Conservation (phyloP, 2,888 invertebrate genomes). For the Steinernema scapterisci region DNA sequence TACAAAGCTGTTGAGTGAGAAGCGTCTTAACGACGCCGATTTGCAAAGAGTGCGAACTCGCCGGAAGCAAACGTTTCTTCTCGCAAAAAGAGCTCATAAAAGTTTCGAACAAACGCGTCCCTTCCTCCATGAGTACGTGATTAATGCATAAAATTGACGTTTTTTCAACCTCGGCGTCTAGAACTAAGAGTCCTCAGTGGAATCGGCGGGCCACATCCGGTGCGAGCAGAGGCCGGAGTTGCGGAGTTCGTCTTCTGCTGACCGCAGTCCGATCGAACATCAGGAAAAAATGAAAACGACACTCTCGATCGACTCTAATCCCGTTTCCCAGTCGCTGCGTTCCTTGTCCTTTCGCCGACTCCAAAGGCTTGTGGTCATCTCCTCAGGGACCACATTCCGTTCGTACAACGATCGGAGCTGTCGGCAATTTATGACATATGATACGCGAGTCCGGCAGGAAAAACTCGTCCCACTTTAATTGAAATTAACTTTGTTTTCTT, state of each 20-base stretch:
- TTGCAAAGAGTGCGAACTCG: background rate
- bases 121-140: constrained; percentile 26
- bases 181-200: background rate
- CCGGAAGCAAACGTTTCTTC: background rate
- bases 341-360: background rate
- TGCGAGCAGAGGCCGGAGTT: background rate
- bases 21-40: background rate
- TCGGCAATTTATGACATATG: constrained; percentile 26
- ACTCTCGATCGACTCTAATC: constrained; percentile 18
- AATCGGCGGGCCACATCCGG: background rate
- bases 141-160: background rate
- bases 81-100: constrained; percentile 17
- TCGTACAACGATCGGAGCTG: constrained; percentile 1
- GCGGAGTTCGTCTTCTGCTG: background rate
- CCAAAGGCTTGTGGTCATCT: constrained; percentile 14
- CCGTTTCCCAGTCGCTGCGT: background rate
- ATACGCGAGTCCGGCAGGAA: background rate
- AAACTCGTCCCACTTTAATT: constrained; percentile 24
- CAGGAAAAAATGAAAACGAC: constrained; percentile 5
- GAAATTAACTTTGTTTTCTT: constrained; percentile 18
- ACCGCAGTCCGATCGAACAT: constrained; percentile 22
- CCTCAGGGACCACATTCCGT: constrained; percentile 11
- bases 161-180: background rate
- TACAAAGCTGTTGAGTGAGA: too few species aligned
- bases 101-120: constrained; percentile 8